A percentile compares a stretch with the other conserved stretches of the same genome.
phyloP scores from a whole-genome alignment of 2,888 invertebrate species.

The Eupithecia vulgata region DNA sequence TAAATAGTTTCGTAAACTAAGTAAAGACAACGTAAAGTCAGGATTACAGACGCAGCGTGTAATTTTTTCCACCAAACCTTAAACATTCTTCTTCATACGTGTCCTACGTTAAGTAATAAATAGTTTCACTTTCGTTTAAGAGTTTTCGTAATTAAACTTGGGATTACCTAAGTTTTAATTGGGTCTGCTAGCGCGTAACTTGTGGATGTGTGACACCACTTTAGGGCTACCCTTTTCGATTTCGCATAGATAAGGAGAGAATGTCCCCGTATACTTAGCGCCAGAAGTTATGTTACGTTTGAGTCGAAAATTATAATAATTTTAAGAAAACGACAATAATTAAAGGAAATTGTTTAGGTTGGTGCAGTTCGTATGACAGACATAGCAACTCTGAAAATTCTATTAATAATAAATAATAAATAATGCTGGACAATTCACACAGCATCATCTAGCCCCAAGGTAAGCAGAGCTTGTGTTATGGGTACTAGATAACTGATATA shows the following conservation, averaged over 20 bases:
- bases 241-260: slow-evolving; percentile 33
- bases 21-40: neutral
- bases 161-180: slow-evolving; percentile 62
- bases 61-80: slow-evolving; percentile 21
- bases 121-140: slow-evolving; percentile 55
- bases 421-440: too few species aligned
- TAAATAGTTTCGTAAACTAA: neutral
- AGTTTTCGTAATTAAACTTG: slow-evolving; percentile 61
- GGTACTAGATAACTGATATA: too few species aligned
- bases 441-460: too few species aligned
- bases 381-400: too few species aligned
- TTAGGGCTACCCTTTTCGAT: slow-evolving; percentile 34
- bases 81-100: slow-evolving; percentile 19
- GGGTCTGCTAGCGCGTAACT: slow-evolving; percentile 42
- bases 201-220: slow-evolving; percentile 42
- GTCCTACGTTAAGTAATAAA: slow-evolving; percentile 41
- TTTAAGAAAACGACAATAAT: too few species aligned
- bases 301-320: neutral
- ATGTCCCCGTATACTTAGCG: slow-evolving; percentile 16
- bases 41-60: neutral
- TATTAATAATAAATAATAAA: too few species aligned
- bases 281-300: neutral
- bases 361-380: neutral
- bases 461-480: too few species aligned
- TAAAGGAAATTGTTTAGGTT: too few species aligned